A percentile compares a stretch with the other conserved stretches of the same genome.
Conservation (phyloP, 2,888 invertebrate genomes). For the Danaus chrysippus region DNA sequence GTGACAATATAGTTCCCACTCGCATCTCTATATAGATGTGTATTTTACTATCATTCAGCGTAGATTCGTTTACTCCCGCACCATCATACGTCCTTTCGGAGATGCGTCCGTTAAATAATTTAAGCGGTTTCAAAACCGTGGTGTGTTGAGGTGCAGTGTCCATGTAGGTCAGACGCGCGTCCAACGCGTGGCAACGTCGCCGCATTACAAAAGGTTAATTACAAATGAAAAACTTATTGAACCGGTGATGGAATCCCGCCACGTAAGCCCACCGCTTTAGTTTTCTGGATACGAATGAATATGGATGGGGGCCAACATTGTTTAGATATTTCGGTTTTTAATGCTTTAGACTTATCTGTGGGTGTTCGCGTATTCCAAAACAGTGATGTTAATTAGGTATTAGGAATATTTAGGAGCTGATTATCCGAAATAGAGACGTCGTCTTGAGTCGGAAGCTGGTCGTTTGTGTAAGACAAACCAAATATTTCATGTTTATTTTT, state of each 20-base stretch:
- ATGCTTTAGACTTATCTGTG: conserved; percentile 44
- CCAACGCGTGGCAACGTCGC: conserved; percentile 61
- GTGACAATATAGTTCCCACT: conserved; percentile 42
- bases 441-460: conserved; percentile 8
- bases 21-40: conserved; percentile 27
- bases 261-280: conserved; percentile 62
- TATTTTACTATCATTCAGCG: conserved; percentile 17
- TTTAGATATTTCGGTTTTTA: conserved; percentile 55
- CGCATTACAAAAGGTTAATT: conserved; percentile 64
- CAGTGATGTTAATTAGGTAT: conserved; percentile 30
- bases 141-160: conserved; percentile 35
- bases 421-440: conserved; percentile 24
- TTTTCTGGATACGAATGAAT: conserved; percentile 63
- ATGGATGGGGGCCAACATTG: conserved; percentile 57
- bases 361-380: conserved; percentile 47
- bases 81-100: conserved; percentile 20
- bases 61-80: background rate
- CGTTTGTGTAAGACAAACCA: conserved; percentile 18
- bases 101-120: conserved; percentile 18
- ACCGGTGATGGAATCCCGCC: conserved; percentile 53
- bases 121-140: conserved; percentile 31
- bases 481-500: conserved; percentile 16
- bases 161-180: conserved; percentile 60
- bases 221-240: conserved; percentile 58
- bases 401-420: conserved; percentile 26